These are phyloP conservation scores for Aethes cnicana DNA, from an alignment of 2,888 invertebrate species.

Conservation along the genomic window DNA sequence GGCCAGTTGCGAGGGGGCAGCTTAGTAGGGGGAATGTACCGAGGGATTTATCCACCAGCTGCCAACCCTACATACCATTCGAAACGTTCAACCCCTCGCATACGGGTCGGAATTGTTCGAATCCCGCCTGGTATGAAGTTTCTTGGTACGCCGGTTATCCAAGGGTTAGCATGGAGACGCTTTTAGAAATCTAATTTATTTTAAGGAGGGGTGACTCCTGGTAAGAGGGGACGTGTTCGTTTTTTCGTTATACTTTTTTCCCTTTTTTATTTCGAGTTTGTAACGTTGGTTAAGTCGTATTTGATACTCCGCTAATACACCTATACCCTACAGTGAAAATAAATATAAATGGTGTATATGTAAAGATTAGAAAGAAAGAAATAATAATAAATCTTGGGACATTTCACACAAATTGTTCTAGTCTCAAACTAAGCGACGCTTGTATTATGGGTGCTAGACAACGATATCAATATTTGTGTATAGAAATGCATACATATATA, in stretches of 20 bases:
- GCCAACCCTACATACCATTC: conserved; percentile 3
- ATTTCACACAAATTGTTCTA: too few relatives aligned
- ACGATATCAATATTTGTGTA: too few relatives aligned
- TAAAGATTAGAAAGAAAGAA: too few relatives aligned
- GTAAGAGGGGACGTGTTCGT: conserved; percentile 38
- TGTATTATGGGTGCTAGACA: too few relatives aligned
- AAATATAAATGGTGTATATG: too few relatives aligned
- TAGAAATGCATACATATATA: too few relatives aligned
- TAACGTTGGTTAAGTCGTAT: neutral
- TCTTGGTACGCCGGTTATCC: conserved; percentile 1
- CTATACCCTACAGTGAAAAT: too few relatives aligned
- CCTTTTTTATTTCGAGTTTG: neutral
- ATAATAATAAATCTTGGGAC: too few relatives aligned
- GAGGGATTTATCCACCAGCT: conserved; percentile 37
- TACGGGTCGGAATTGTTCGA: conserved; percentile 1
- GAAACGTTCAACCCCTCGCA: neutral
- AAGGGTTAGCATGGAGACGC: conserved; percentile 43
- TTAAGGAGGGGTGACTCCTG: conserved; percentile 50
- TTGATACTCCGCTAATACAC: neutral
- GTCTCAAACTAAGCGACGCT: too few relatives aligned
- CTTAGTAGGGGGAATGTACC: conserved; percentile 44
- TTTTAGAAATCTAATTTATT: conserved; percentile 67
- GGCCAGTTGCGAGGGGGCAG: conserved; percentile 52
- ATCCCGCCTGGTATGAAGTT: neutral
- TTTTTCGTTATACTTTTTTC: conserved; percentile 7